Evolutionary conservation across 2,888 invertebrate species (phyloP).

Genomic region (Coelinius sp.): DNA sequence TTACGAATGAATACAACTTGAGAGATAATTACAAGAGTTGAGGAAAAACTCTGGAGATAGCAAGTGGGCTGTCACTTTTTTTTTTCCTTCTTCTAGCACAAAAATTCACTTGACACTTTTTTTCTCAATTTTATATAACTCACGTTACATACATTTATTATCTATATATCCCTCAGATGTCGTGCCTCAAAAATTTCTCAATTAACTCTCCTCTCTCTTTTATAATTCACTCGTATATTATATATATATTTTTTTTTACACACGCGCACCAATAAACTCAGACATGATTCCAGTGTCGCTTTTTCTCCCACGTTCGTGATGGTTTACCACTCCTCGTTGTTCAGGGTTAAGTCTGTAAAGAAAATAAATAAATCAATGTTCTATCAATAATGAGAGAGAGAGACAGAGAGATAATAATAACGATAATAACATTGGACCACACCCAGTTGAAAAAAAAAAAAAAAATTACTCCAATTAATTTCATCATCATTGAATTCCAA

Average conservation of each 20-base stretch:
- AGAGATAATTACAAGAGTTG: not conserved
- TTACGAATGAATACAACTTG: not conserved
- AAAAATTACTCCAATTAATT: not conserved
- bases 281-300: constrained; percentile 27
- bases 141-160: constrained; percentile 25
- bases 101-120: constrained; percentile 22
- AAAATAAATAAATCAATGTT: constrained; percentile 18
- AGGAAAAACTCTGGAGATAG: not conserved
- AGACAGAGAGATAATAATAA: not conserved
- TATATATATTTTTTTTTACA: constrained; percentile 33
- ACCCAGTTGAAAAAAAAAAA: not conserved
- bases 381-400: not conserved
- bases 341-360: constrained; percentile 40
- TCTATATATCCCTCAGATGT: constrained; percentile 32
- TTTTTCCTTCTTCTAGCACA: constrained; percentile 11
- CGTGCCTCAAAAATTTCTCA: constrained; percentile 23
- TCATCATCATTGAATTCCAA: not conserved
- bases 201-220: constrained; percentile 41
- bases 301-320: constrained; percentile 32
- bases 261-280: constrained; percentile 42
- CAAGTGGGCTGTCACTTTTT: not conserved
- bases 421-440: not conserved
- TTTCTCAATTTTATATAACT: not conserved
- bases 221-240: constrained; percentile 35
- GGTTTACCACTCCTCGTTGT: constrained; percentile 28